phyloP scores from a whole-genome alignment of 2,888 invertebrate genomes.

The Agrotis puta region DNA sequence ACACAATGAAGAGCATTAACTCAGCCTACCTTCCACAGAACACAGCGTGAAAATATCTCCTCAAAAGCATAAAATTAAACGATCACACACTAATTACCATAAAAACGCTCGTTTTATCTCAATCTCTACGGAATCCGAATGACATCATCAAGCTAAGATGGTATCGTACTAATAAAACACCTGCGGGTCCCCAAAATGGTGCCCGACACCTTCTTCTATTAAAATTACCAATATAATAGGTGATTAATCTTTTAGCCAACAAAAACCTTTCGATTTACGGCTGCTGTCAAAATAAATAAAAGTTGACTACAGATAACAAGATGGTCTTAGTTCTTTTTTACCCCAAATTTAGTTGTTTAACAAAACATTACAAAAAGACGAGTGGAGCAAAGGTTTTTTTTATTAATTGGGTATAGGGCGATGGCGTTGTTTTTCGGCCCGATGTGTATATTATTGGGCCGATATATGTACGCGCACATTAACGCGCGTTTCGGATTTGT shows the following conservation, averaged over 20 bases:
- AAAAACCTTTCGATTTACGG: conserved; percentile 84
- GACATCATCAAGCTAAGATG: conserved; percentile 65
- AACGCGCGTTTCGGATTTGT: conserved; percentile 78
- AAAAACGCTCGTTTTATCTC: conserved; percentile 66
- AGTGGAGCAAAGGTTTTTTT: conserved; percentile 69
- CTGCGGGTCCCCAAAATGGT: conserved; percentile 71
- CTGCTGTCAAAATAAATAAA: conserved; percentile 87
- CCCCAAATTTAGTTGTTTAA: conserved; percentile 89
- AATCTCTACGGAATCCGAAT: conserved; percentile 65
- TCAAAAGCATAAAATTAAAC: conserved; percentile 63
- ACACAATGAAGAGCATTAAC: conserved; percentile 53
- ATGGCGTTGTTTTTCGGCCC: conserved; percentile 74
- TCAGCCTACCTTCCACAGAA: conserved; percentile 31
- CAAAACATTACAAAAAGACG: conserved; percentile 85
- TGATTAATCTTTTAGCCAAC: conserved; percentile 85
- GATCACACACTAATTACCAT: conserved; percentile 66
- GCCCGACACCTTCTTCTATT: conserved; percentile 84
- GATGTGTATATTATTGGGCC: conserved; percentile 77
- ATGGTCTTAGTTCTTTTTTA: conserved; percentile 60
- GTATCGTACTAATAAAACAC: conserved; percentile 66
- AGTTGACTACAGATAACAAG: conserved; percentile 78
- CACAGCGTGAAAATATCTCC: conserved; percentile 59
- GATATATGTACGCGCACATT: conserved; percentile 75
- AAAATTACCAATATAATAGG: conserved; percentile 87
- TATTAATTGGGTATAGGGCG: conserved; percentile 86